These are phyloP conservation scores for Lithobates pipiens DNA, from an alignment of 2,797 vertebrate species.

Conservation along the genomic window DNA sequence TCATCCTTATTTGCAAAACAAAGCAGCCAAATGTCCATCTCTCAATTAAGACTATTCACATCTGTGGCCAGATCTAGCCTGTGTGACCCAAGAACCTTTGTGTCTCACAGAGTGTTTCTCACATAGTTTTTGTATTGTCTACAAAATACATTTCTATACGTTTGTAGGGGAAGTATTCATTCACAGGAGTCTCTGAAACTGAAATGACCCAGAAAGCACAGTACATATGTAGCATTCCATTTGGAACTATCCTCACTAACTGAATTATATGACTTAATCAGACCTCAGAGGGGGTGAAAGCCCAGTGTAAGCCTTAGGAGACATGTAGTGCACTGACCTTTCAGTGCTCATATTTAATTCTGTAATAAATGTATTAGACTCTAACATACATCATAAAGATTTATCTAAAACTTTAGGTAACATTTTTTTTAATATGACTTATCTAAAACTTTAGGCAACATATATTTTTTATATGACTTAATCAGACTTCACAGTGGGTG, in stretches of 20 bases:
- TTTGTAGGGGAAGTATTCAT: background rate
- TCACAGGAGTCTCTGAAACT: background rate
- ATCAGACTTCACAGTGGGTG: too few relatives aligned
- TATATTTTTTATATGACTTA: too few relatives aligned
- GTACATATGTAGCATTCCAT: background rate
- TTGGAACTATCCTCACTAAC: slow-evolving; percentile 34
- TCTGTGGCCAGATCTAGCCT: slow-evolving; percentile 5
- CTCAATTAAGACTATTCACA: slow-evolving; percentile 39
- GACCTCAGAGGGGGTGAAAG: background rate
- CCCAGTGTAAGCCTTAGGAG: background rate
- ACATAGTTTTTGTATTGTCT: background rate
- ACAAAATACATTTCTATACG: background rate
- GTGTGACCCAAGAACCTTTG: slow-evolving; percentile 11
- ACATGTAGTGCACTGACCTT: background rate
- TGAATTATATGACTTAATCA: background rate
- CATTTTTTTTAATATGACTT: too few relatives aligned
- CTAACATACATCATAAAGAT: background rate
- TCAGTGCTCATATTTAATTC: background rate
- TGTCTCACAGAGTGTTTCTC: background rate
- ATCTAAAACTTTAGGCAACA: too few relatives aligned
- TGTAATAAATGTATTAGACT: background rate
- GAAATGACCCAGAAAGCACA: background rate
- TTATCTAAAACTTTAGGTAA: too few relatives aligned
- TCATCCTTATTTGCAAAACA: slow-evolving; percentile 46
- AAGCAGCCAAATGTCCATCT: slow-evolving; percentile 33